Evolutionary conservation across 2,888 invertebrate species (phyloP), one percentile per base, ranked within the genome.

Genomic region (Diabrotica balteata): DNA sequence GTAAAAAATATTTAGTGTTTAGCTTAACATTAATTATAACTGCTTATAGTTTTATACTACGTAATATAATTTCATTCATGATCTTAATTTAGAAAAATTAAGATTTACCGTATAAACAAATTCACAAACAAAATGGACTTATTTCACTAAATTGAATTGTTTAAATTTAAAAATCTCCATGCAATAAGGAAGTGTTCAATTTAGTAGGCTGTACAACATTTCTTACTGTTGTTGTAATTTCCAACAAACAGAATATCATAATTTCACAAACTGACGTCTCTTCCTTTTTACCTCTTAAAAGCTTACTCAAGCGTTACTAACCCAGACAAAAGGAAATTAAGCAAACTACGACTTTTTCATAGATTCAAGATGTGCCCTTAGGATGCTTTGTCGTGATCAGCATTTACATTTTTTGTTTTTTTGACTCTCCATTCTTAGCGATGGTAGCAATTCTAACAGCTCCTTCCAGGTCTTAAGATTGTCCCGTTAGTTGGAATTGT

Each of bases 401-500:
- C 52, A 52, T 53, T 58, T 59, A 50, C 32, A 32, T 32, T 59
- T 64, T 64, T 59, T 59, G 42, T 59, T 52, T 59, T 59, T 5
- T 62, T 32, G 32, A 32, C 52, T 59, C 47, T 51, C 51, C 51
- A 52, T 58, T 62, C 47, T 62, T 54, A 58, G 51, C 63, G 51
- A 58, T 45, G 58, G 64, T 64, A 64, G 64, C 63, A 10, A 9
- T 59, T 64, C 64, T 58, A 64, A 64, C 64, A 58, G 58, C 52
- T 64, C 52, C 64, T 64, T 64, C 64, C 58, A 59, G 64, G 64
- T 64, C 64, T 52, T 22, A 67, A 62, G 47, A 59, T 55, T 53
- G 62, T 70, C 47, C 67, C 70, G 70, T 70, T 70, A 70, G 54
- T 58, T 10, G n/a, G 58, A 62, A 70, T 63, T 64, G 61, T 67